A percentile compares a stretch with the other conserved stretches of the same genome.
Evolutionary conservation across 1,140 invertebrate species (phyloP).

Genomic region (Tetragonula clypearis): DNA sequence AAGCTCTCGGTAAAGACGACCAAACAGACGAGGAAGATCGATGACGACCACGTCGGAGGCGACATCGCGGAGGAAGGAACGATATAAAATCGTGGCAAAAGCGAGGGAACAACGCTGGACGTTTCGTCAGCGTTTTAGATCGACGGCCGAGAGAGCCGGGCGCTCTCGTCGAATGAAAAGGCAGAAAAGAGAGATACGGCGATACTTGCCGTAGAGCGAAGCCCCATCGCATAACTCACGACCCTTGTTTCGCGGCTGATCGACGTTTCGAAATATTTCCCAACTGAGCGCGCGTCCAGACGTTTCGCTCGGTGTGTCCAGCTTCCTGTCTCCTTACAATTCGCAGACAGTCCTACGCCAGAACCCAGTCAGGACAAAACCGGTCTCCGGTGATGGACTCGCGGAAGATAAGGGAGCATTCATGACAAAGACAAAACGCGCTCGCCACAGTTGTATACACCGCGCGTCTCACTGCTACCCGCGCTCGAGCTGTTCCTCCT

Average conservation of each 20-base stretch:
- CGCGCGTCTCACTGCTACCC: slow-evolving; percentile 29
- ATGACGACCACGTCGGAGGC: no score
- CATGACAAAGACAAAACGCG: slow-evolving; percentile 81
- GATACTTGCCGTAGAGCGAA: slow-evolving; percentile 43
- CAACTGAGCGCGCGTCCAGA: slow-evolving; percentile 75
- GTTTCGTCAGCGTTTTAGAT: not conserved
- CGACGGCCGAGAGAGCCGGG: not conserved
- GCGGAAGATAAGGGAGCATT: slow-evolving; percentile 79
- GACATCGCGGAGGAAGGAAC: not conserved
- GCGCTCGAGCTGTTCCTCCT: slow-evolving; percentile 40
- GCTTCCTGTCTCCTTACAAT: slow-evolving; percentile 80
- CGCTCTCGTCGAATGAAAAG: not conserved
- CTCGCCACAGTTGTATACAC: slow-evolving; percentile 23
- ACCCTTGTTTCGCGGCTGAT: slow-evolving; percentile 69
- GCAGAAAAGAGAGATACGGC: slow-evolving; percentile 8
- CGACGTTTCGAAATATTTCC: slow-evolving; percentile 75
- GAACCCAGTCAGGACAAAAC: slow-evolving; percentile 71
- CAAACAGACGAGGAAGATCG: not conserved
- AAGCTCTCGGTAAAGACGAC: no score
- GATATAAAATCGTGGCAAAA: not conserved
- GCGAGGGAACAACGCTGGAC: not conserved
- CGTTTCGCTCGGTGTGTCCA: slow-evolving; percentile 69
- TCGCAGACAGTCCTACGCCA: slow-evolving; percentile 73
- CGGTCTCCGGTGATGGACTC: slow-evolving; percentile 77
- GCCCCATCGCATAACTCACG: slow-evolving; percentile 57